Evolutionary conservation across 2,113 vertebrate species (phyloP).

Genomic region (Neolamprologus devosi): DNA sequence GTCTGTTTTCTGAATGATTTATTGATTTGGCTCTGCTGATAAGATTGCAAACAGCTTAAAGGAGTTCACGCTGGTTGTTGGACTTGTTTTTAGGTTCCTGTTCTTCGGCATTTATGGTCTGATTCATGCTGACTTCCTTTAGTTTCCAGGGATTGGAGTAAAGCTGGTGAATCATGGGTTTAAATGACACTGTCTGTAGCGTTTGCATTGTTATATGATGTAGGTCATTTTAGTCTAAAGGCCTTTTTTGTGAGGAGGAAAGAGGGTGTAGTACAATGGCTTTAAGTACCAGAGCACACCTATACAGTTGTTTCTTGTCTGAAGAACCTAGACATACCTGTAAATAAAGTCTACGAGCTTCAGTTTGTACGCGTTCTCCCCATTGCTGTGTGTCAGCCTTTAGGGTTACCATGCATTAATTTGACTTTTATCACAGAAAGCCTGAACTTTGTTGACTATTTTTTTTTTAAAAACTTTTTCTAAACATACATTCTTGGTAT

Average conservation of each 20-base stretch:
- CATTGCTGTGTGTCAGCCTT: background rate
- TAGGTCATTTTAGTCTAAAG: background rate
- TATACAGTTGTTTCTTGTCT: background rate
- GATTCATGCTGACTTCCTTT: background rate
- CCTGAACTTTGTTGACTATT: background rate
- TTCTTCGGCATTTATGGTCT: background rate
- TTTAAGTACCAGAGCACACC: background rate
- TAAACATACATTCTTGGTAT: background rate
- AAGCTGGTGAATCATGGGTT: background rate
- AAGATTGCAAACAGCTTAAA: background rate
- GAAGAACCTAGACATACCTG: background rate
- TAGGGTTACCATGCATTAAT: background rate
- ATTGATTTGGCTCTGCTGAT: background rate
- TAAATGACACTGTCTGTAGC: background rate
- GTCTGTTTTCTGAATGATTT: background rate
- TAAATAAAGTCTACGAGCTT: background rate
- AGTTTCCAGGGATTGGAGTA: background rate
- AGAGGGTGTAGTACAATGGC: background rate
- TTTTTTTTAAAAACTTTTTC: background rate
- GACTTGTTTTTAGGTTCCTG: background rate
- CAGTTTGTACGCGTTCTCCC: accelerated
- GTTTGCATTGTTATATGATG: background rate
- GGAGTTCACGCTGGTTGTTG: background rate
- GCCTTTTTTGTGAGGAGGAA: background rate
- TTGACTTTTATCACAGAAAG: background rate